Conservation (phyloP, 1,140 invertebrate genomes). For the Brachionus rubens region DNA sequence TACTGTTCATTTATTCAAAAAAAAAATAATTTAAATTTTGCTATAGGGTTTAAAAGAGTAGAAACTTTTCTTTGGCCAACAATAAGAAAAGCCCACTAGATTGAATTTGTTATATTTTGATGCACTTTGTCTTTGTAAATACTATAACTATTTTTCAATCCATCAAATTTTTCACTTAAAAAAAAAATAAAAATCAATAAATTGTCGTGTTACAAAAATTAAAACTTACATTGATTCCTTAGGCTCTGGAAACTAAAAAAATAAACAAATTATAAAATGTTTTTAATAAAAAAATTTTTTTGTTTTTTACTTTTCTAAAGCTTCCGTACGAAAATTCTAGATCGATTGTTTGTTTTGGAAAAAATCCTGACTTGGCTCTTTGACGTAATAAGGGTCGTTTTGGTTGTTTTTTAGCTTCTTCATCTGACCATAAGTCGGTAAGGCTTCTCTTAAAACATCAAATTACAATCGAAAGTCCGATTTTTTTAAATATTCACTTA, state of each 20-base stretch:
- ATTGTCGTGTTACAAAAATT: not conserved
- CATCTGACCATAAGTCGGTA: not conserved
- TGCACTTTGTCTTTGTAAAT: conserved; percentile 1
- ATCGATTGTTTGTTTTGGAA: not conserved
- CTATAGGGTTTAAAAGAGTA: not conserved
- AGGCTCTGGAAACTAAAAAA: not conserved
- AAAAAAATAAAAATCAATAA: not conserved
- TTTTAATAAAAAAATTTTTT: not conserved
- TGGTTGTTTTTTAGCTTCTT: not conserved
- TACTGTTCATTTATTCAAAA: too few relatives aligned
- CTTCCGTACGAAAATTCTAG: conserved; percentile 9
- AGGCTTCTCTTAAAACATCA: conserved; percentile 1
- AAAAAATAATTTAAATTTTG: too few relatives aligned
- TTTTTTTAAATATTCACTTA: not conserved
- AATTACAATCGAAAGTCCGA: not conserved
- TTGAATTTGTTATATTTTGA: conserved; percentile 12
- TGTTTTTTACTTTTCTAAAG: not conserved
- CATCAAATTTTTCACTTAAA: not conserved
- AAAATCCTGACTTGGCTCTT: not conserved
- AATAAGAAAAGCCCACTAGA: not conserved
- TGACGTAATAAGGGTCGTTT: not conserved
- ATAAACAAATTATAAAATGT: not conserved
- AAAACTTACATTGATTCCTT: not conserved
- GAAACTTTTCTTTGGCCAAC: too few relatives aligned
- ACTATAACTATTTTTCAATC: not conserved